phyloP scores from a whole-genome alignment of 2,113 vertebrate species.

The Corydoras maculifer region DNA sequence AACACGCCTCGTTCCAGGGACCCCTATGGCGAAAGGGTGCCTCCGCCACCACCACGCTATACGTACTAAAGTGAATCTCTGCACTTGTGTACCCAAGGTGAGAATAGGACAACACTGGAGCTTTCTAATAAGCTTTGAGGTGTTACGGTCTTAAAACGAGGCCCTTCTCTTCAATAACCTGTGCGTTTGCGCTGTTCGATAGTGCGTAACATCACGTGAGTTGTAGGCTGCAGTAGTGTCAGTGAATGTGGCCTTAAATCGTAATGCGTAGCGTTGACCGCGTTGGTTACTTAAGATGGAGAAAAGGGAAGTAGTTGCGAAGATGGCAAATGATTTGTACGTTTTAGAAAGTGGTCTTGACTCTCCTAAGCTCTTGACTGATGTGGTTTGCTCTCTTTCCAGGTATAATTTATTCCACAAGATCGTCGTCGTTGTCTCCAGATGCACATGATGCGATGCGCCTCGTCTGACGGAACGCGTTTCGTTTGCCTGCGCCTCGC shows the following conservation, averaged over 20 bases:
- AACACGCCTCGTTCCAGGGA: conserved; percentile 72
- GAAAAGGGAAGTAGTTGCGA: conserved; percentile 6
- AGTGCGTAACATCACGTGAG: conserved; percentile 14
- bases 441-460: conserved; percentile 67
- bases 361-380: conserved; percentile 56
- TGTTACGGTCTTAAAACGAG: conserved; percentile 4
- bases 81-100: conserved; percentile 57
- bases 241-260: neutral
- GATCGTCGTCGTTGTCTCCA: conserved; percentile 65
- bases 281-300: neutral
- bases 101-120: conserved; percentile 51
- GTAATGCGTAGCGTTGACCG: neutral
- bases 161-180: conserved; percentile 2
- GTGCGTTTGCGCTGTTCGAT: conserved; percentile 6
- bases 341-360: conserved; percentile 33
- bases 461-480: conserved; percentile 71
- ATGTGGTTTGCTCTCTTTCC: conserved; percentile 74
- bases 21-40: conserved; percentile 69
- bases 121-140: neutral
- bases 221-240: neutral
- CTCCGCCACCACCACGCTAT: conserved; percentile 57
- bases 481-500: conserved; percentile 67
- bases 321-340: neutral
- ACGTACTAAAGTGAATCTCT: conserved; percentile 56
- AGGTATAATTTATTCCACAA: conserved; percentile 76